Evolutionary conservation across 2,888 invertebrate species (phyloP).

Genomic region (Torymus texanus): DNA sequence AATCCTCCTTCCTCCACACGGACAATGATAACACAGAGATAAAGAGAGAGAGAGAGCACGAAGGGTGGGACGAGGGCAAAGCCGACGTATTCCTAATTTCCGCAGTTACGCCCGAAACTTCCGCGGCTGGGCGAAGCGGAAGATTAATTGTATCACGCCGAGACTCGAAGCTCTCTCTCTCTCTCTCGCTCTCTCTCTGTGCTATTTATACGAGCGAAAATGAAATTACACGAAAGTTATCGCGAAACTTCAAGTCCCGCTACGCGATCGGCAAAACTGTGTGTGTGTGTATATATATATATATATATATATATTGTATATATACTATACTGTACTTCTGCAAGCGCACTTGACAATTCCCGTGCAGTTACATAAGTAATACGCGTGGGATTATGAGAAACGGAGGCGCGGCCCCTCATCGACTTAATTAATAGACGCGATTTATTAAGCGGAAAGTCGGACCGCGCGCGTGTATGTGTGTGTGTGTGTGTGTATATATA

Average conservation of each 20-base stretch:
- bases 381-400: no score
- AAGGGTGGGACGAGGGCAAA: no score
- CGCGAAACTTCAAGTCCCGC: no score
- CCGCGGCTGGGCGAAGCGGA: neutral
- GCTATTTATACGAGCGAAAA: conserved; percentile 25
- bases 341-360: conserved; percentile 32
- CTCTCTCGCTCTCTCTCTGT: no score
- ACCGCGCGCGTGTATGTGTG: neutral
- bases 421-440: conserved; percentile 11
- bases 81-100: neutral
- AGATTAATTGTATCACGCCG: conserved; percentile 37
- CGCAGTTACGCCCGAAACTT: conserved; percentile 2
- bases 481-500: neutral
- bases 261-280: neutral
- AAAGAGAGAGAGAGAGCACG: no score
- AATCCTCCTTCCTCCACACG: no score
- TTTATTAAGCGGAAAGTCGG: conserved; percentile 1
- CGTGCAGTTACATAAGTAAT: conserved; percentile 32
- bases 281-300: neutral
- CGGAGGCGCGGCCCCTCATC: no score
- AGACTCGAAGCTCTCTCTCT: no score
- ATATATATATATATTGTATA: neutral
- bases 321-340: neutral
- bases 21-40: no score
- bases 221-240: conserved; percentile 5